Percentiles rank a stretch among this genome's conserved stretches.
Conservation (phyloP, 1,140 invertebrate species). For the Sinonovacula constricta region DNA sequence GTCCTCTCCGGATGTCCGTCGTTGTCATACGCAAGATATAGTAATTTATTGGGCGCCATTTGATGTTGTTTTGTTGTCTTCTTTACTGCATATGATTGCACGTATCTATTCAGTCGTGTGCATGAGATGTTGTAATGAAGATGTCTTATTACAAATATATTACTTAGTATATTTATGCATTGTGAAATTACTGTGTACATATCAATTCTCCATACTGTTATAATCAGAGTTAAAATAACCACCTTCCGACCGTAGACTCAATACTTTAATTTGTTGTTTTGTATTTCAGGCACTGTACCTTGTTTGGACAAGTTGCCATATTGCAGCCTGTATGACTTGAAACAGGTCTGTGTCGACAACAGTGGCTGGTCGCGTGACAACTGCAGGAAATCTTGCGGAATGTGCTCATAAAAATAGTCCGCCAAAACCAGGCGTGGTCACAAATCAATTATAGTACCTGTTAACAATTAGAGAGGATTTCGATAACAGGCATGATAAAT, state of each 20-base stretch:
- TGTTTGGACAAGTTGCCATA: slow-evolving; percentile 26
- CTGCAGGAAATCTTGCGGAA: slow-evolving; percentile 34
- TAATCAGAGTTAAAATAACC: not conserved
- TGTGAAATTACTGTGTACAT: not conserved
- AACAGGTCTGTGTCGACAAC: slow-evolving; percentile 16
- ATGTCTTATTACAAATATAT: not conserved
- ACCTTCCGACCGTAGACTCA: not conserved
- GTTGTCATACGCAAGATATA: no score
- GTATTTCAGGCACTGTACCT: slow-evolving; percentile 15
- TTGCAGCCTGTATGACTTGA: slow-evolving; percentile 33
- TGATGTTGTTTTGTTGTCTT: no score
- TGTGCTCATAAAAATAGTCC: slow-evolving; percentile 32
- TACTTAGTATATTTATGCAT: not conserved
- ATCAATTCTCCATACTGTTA: not conserved
- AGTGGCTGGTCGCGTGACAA: slow-evolving; percentile 36
- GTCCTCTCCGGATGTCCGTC: no score
- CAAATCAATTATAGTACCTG: no score
- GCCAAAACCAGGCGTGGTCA: no score
- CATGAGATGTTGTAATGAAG: no score
- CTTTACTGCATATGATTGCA: no score
- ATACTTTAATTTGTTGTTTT: not conserved
- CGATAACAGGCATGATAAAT: no score
- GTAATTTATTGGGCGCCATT: no score
- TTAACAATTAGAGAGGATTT: no score
- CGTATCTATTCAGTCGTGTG: no score